Base-by-base conservation (phyloP, 2,797 vertebrate species). In the Lepus townsendii region DNA sequence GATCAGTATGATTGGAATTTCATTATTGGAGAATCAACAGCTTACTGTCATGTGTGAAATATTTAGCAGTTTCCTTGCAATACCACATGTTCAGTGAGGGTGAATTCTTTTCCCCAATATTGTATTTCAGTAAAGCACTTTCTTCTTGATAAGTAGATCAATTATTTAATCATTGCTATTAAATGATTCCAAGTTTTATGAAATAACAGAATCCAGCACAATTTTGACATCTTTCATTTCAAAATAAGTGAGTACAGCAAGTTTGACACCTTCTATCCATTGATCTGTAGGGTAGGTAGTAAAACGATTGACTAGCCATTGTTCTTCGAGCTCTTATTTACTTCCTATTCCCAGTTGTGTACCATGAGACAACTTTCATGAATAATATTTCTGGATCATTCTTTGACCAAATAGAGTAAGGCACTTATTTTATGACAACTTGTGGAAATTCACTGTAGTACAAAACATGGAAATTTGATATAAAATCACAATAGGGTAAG, bases 391-490 rank as follows among this genome's bases (percentile, higher is more conserved):
- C 66, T 88, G n/a, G 90, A 14, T 82, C 35, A 62, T 90, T 91
- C 66, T 96, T 91, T 88, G 47, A 88, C 35, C 8, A 93, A 85
- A 76, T 35, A 83, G 94, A 62, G 24, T 90, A 90, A 76, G 8
- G 35, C 30, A 69, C 9, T 88, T 79, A 82, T 14, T 83, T 80
- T 86, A 27, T 91, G 75, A 91, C 82, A 57, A 20, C 30, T 82
- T 88, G 12, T 71, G 50, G 85, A 88, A 96, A 95, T 79, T 86
- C 89, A n/a, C 17, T 65, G 1, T 88, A 71, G 54, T 35, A 35
- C 65, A 52, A 94, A 96, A 96, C 92, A 62, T 63, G 50, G 20
- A 91, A 92, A 83, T 93, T 92, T 84, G 80, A 94, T 30, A 72
- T 90, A 91, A 89, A 93, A 84, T 82, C 65, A 65, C 24, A 93